phyloP scores from a whole-genome alignment of 2,113 vertebrate genomes.

The Lycaon pictus region DNA sequence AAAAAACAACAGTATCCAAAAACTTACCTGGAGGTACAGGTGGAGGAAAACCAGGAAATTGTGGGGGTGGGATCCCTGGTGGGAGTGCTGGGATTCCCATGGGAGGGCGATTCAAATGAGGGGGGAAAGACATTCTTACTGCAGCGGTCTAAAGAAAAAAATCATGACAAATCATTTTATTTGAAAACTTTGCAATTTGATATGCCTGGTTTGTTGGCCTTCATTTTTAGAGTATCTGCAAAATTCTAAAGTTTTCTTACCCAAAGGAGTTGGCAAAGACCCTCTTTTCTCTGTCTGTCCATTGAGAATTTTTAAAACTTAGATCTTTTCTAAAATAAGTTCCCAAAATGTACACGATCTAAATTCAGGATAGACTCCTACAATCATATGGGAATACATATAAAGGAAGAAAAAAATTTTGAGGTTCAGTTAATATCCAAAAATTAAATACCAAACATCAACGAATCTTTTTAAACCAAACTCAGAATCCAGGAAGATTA shows the following conservation, averaged over 20 bases:
- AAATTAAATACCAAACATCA: conserved; percentile 78
- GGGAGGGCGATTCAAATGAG: conserved; percentile 97
- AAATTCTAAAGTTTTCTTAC: conserved; percentile 84
- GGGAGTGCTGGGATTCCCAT: conserved; percentile 95
- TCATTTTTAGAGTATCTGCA: conserved; percentile 83
- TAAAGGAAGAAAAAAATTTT: conserved; percentile 83
- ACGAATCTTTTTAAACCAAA: conserved; percentile 77
- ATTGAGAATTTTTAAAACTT: conserved; percentile 82
- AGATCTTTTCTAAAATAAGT: conserved; percentile 84
- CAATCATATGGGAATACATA: conserved; percentile 82
- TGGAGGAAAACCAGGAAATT: conserved; percentile 96
- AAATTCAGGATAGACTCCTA: conserved; percentile 82
- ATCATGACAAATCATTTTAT: conserved; percentile 73
- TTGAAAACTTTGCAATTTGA: conserved; percentile 62
- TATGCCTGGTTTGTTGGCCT: conserved; percentile 76
- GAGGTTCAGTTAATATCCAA: conserved; percentile 82
- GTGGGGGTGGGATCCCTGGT: conserved; percentile 96
- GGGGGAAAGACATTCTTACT: conserved; percentile 96
- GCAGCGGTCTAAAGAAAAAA: conserved; percentile 88
- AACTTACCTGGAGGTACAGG: conserved; percentile 94
- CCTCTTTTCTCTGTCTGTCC: conserved; percentile 82
- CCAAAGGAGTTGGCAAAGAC: conserved; percentile 83
- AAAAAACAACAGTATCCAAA: not conserved
- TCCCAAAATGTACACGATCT: conserved; percentile 81
- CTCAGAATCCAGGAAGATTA: conserved; percentile 63